Conservation (phyloP, 2,797 vertebrate species). For the Sylvilagus floridanus region DNA sequence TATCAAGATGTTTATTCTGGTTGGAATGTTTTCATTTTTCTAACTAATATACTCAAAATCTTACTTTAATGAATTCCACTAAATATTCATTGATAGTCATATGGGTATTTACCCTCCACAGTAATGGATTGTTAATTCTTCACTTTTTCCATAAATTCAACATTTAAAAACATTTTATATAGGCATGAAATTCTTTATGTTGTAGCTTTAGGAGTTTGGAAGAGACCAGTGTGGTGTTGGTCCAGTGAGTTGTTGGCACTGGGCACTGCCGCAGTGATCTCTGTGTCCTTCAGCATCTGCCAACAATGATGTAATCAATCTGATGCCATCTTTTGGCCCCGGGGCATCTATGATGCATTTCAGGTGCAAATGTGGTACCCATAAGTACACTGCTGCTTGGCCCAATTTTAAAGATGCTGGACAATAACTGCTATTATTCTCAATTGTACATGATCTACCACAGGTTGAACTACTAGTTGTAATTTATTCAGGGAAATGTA, state of each 20-base stretch:
- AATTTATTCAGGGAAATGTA: background rate
- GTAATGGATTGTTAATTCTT: background rate
- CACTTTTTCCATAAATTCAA: background rate
- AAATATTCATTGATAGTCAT: background rate
- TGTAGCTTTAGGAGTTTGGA: background rate
- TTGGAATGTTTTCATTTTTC: background rate
- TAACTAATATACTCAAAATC: background rate
- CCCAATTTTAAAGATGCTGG: background rate
- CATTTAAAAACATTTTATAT: background rate
- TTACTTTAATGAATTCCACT: conserved; percentile 1
- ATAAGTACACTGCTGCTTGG: background rate
- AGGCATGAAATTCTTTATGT: background rate
- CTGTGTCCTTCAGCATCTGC: conserved; percentile 14
- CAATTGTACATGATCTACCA: background rate
- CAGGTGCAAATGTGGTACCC: background rate
- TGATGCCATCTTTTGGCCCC: background rate
- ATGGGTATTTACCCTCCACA: background rate
- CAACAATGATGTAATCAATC: conserved; percentile 19
- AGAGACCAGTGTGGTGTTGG: background rate
- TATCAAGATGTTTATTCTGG: background rate
- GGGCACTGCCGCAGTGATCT: background rate
- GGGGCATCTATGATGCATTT: background rate
- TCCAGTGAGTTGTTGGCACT: background rate
- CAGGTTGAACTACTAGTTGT: background rate
- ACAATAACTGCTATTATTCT: background rate